Conservation (phyloP, 23 tunicate genomes). For the Diplosoma virens region DNA sequence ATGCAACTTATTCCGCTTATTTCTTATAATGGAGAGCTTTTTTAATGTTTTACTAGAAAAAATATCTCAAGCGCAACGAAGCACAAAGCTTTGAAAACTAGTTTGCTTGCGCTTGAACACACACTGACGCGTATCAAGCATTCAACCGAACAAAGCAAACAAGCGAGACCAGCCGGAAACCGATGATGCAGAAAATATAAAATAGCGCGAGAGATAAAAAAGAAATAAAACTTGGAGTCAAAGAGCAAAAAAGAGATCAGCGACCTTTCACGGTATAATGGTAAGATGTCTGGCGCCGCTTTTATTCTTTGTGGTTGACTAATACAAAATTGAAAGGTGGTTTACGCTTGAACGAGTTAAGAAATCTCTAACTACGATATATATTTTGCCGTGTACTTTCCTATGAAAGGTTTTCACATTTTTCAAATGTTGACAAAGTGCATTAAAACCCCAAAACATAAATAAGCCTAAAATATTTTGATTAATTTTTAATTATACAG, state of each 20-base stretch:
- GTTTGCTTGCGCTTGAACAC: conserved; percentile 30
- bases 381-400: too few relatives aligned
- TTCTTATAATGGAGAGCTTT: not conserved
- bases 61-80: conserved; percentile 19
- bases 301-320: not conserved
- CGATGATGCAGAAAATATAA: conserved; percentile 16
- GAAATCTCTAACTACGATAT: too few relatives aligned
- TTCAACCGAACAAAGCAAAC: conserved; percentile 45
- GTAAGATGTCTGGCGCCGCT: conserved; percentile 9
- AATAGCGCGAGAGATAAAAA: not conserved
- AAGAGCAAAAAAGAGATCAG: not conserved
- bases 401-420: too few relatives aligned
- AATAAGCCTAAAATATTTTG: too few relatives aligned
- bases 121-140: conserved; percentile 25
- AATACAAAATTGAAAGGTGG: not conserved
- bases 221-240: conserved; percentile 4
- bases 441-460: too few relatives aligned
- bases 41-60: not conserved
- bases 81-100: conserved; percentile 9
- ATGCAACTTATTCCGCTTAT: too few relatives aligned
- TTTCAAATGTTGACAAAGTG: too few relatives aligned
- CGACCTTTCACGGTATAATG: not conserved
- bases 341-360: not conserved
- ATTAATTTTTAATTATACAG: too few relatives aligned
- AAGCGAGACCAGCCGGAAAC: conserved; percentile 55